Evolutionary conservation across 2,113 vertebrate genomes (phyloP), one percentile per base, ranked within the genome.

Genomic region (Ceyx melanurus): DNA sequence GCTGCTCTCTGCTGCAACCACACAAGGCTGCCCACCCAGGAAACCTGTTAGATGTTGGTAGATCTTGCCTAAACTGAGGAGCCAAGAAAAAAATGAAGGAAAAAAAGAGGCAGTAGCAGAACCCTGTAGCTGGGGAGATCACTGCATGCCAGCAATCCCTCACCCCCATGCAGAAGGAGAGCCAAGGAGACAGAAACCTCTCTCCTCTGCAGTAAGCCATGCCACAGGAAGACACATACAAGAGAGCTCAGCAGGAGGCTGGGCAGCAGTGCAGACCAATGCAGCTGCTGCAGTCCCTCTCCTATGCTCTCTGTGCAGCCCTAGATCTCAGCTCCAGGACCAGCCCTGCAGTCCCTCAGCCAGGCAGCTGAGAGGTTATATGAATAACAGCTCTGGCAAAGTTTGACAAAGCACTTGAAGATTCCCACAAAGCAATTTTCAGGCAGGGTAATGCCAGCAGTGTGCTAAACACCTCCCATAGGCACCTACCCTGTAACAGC

Each of bases 151-250:
- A 90, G 67, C 31, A 79, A 29, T 23, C 26, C n/a, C 54, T 79
- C 43, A 33, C 33, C 23, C 71, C 35, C 31, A 5, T 0, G 2
- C 21, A 65, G 61, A 42, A 31, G 6, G 40, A 28, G 6, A 35
- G 28, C 16, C 60, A 28, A 82, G 21, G 29, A 53, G 67, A 35
- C 13, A 72, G 56, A 89, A 82, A 15, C 15, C n/a, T n/a, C 48
- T 37, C 19, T 43, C 29, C 43, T 71, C 61, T 48, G 48, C 77
- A 86, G 20, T 11, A 37, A 85, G 46, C 22, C 51, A 15, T 9
- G 0, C 28, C 19, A 6, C 22, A 20, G 2, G 16, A 18, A 53
- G 37, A 16, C 18, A 3, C 1, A 2, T 5, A 18, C 2, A 31
- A 29, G 13, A 48, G 71, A 42, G 64, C 60, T 66, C 23, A 20